Percentiles rank a stretch among this genome's conserved stretches.
Conservation (phyloP, 2,888 invertebrate species). For the Salticus scenicus region DNA sequence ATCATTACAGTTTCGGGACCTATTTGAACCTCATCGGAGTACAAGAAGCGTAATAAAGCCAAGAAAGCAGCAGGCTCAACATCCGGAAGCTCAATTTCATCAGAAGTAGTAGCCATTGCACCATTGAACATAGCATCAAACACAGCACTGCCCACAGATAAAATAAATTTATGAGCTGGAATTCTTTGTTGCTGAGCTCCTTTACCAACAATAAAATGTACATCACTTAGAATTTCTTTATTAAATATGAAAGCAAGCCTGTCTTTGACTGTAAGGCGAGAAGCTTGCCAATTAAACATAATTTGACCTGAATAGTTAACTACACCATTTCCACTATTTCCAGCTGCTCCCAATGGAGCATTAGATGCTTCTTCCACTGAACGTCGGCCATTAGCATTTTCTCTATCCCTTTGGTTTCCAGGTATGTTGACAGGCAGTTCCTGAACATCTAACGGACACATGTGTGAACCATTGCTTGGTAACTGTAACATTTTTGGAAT, state of each 20-base stretch:
- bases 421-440: conserved; percentile 67
- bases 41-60: conserved; percentile 82
- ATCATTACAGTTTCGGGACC: conserved; percentile 91
- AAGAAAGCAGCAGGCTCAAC: conserved; percentile 88
- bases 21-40: conserved; percentile 88
- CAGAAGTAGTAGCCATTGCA: conserved; percentile 82
- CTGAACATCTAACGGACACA: conserved; percentile 40
- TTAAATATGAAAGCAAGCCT: conserved; percentile 83
- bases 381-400: conserved; percentile 41
- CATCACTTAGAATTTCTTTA: conserved; percentile 83
- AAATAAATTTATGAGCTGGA: conserved; percentile 86
- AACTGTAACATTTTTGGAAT: conserved; percentile 39
- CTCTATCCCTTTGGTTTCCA: conserved; percentile 67
- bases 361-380: conserved; percentile 32
- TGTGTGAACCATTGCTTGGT: conserved; percentile 59
- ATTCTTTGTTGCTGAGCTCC: conserved; percentile 82
- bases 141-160: conserved; percentile 88
- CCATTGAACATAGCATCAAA: conserved; percentile 92
- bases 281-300: conserved; percentile 79
- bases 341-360: not conserved
- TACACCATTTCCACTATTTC: conserved; percentile 17
- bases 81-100: conserved; percentile 87
- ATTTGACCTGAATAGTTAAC: conserved; percentile 63
- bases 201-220: conserved; percentile 86
- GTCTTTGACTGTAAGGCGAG: conserved; percentile 85